A percentile compares a stretch with the other conserved stretches of the same genome.
Evolutionary conservation across 1,140 invertebrate species (phyloP).

Genomic region (Drosophila pseudoananassae): DNA sequence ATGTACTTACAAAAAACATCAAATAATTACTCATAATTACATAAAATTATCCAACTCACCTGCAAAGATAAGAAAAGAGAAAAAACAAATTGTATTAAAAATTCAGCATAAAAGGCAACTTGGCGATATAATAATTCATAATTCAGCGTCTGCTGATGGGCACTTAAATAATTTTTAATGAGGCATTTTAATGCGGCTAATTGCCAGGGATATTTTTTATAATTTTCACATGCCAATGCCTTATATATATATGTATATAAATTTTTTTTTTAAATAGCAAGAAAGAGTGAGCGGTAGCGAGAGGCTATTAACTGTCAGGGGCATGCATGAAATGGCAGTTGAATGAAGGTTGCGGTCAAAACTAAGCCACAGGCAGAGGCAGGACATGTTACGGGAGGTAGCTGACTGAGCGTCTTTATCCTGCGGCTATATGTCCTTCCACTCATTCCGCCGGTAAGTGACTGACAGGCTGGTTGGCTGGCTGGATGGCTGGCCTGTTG

Average conservation of each 20-base stretch:
- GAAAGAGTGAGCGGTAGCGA: constrained; percentile 1
- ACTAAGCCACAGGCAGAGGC: constrained; percentile 40
- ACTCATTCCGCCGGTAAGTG: too few relatives aligned
- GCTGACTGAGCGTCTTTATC: constrained; percentile 8
- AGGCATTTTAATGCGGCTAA: constrained; percentile 62
- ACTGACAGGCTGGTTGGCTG: neutral
- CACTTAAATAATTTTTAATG: constrained; percentile 64
- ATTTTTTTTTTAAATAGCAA: neutral
- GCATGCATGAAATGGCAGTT: constrained; percentile 39
- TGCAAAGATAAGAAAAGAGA: constrained; percentile 28
- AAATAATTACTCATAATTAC: neutral
- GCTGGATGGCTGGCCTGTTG: constrained; percentile 44
- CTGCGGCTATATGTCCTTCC: constrained; percentile 42
- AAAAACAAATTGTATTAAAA: constrained; percentile 4
- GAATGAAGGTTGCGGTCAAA: constrained; percentile 64
- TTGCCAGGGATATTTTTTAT: constrained; percentile 48
- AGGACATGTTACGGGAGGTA: neutral
- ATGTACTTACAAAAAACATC: neutral
- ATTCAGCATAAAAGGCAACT: neutral
- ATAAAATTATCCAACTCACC: constrained; percentile 31
- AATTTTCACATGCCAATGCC: constrained; percentile 27
- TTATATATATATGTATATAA: neutral
- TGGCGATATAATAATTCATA: constrained; percentile 33
- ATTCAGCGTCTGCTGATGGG: constrained; percentile 34
- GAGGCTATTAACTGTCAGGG: constrained; percentile 67